Evolutionary conservation across 2,797 vertebrate genomes (phyloP).

Genomic region (Chloroceryle inda): DNA sequence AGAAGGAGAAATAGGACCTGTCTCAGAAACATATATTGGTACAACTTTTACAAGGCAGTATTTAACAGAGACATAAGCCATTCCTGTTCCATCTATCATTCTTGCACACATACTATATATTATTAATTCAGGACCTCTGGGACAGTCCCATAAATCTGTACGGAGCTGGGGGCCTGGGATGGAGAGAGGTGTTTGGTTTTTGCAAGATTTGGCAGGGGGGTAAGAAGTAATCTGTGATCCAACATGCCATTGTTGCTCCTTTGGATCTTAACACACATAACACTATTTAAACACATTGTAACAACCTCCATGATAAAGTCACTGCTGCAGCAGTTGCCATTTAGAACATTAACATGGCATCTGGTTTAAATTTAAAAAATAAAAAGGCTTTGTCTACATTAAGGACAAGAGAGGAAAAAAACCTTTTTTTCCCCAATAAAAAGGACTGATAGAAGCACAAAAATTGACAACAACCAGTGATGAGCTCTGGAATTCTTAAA

Average conservation of each 20-base stretch:
- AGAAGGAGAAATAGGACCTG: slow-evolving; percentile 25
- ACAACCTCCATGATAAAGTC: background rate
- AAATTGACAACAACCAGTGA: slow-evolving; percentile 1
- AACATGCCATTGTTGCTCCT: background rate
- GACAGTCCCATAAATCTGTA: slow-evolving; percentile 59
- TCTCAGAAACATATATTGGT: background rate
- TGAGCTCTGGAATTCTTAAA: slow-evolving; percentile 9
- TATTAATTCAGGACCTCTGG: slow-evolving; percentile 61
- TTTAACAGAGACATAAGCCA: slow-evolving; percentile 65
- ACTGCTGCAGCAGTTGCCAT: slow-evolving; percentile 1
- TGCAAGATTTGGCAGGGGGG: background rate
- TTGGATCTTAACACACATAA: background rate
- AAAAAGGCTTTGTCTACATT: background rate
- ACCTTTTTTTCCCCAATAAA: background rate
- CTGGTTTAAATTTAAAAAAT: slow-evolving; percentile 31
- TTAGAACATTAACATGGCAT: slow-evolving; percentile 35
- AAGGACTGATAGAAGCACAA: background rate
- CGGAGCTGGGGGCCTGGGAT: background rate
- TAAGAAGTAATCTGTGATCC: background rate
- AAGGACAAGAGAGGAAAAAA: background rate
- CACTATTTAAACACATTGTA: slow-evolving; percentile 1
- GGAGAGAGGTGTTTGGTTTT: background rate
- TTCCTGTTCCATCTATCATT: slow-evolving; percentile 58
- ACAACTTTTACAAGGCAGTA: slow-evolving; percentile 32
- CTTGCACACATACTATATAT: slow-evolving; percentile 8